Evolutionary conservation across 2,888 invertebrate species (phyloP).

Genomic region (Monopis laevigella): DNA sequence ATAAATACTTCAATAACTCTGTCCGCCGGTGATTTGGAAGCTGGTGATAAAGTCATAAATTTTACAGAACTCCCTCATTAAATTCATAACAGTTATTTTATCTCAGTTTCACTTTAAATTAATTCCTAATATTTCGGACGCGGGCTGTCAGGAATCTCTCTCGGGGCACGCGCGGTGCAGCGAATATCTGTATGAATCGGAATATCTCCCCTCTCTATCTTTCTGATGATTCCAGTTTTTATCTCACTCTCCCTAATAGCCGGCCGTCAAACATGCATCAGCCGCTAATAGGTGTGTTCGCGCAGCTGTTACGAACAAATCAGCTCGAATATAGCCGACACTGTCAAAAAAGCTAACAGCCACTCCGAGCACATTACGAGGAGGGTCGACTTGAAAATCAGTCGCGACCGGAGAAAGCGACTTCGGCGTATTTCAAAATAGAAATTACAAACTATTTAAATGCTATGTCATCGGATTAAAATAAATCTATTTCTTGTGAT

Average conservation of each 20-base stretch:
- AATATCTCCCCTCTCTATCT: constrained; percentile 59
- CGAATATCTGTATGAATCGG: constrained; percentile 58
- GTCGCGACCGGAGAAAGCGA: constrained; percentile 62
- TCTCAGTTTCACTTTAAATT: constrained; percentile 10
- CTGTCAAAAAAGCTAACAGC: constrained; percentile 59
- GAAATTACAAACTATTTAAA: constrained; percentile 61
- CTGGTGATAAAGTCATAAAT: constrained; percentile 9
- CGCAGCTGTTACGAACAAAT: constrained; percentile 67
- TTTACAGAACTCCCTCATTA: constrained; percentile 8
- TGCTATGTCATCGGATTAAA: constrained; percentile 42
- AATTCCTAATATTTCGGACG: constrained; percentile 7
- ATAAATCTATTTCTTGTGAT: constrained; percentile 44
- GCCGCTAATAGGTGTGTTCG: constrained; percentile 65
- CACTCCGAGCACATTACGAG: constrained; percentile 36
- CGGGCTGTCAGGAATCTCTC: constrained; percentile 41
- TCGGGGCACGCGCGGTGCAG: constrained; percentile 50
- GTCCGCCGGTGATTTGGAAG: constrained; percentile 8
- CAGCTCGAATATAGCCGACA: constrained; percentile 65
- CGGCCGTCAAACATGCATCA: constrained; percentile 68
- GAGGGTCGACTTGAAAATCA: constrained; percentile 58
- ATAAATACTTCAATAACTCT: constrained; percentile 8
- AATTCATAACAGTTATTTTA: constrained; percentile 12
- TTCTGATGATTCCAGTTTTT: constrained; percentile 52
- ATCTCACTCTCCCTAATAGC: constrained; percentile 65
- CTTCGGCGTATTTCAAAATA: constrained; percentile 61